These are phyloP conservation scores for Irena cyanogastra DNA, from an alignment of 2,113 vertebrate genomes.

Conservation along the genomic window DNA sequence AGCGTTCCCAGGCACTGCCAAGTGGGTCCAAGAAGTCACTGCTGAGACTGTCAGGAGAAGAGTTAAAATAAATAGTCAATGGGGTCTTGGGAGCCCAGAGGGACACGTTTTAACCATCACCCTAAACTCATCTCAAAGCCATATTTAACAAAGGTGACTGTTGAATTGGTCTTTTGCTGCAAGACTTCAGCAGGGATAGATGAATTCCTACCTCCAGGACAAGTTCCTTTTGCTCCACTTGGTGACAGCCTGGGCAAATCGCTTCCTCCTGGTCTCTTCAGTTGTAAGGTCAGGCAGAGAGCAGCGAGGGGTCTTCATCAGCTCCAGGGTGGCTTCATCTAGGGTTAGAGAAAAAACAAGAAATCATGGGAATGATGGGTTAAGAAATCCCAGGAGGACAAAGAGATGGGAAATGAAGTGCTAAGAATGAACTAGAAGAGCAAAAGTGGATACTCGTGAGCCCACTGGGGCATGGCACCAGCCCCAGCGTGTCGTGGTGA, in stretches of 20 bases:
- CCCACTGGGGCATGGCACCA: accelerated
- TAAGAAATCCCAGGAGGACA: not conserved
- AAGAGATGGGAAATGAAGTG: not conserved
- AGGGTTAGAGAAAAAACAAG: not conserved
- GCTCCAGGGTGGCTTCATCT: slow-evolving; percentile 87
- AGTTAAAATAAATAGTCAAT: not conserved
- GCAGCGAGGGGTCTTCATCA: slow-evolving; percentile 95
- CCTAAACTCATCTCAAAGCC: not conserved
- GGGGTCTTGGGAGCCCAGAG: not conserved
- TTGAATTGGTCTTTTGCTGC: not conserved
- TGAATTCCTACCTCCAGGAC: slow-evolving; percentile 87
- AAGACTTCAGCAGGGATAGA: not conserved
- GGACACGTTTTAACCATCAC: not conserved
- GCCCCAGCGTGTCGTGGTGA: accelerated
- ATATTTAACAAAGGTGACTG: not conserved
- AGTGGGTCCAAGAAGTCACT: not conserved
- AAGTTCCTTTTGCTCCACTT: slow-evolving; percentile 94
- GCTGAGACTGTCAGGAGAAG: not conserved
- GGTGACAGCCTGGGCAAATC: slow-evolving; percentile 67
- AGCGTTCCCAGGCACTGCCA: accelerated
- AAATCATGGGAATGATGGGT: not conserved
- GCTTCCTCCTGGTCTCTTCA: slow-evolving; percentile 64
- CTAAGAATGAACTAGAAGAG: not conserved
- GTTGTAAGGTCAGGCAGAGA: slow-evolving; percentile 85
- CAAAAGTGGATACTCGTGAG: not conserved